Evolutionary conservation across 1,140 invertebrate genomes (phyloP), one percentile per base, ranked within the genome.

Genomic region (Fopius arisanus): DNA sequence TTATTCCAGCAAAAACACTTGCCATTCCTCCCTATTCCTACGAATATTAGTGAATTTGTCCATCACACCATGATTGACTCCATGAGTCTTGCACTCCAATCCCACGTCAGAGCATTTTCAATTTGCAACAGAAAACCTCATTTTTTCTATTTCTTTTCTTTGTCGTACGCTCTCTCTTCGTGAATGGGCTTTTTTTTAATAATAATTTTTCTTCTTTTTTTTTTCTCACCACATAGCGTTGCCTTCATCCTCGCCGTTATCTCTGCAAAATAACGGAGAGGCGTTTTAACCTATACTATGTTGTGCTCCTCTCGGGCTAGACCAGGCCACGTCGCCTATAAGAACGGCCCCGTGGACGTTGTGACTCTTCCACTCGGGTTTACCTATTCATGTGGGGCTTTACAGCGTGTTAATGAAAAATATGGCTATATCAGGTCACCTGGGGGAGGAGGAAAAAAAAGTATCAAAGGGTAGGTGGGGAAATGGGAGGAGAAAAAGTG

Each of bases 371-470:
- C 77, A 77, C 74, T 69, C 70, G 43, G 78, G 73, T 82, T 82
- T 81, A 83, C 74, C 82, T 85, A 85, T 85, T 85, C 83, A 85
- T 82, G 77, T 77, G 76, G 74, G 77, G 78, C 82, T 84, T 85
- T 85, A 79, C 78, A 84, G 74, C 78, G 82, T 77, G 83, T 84
- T 84, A 85, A 85, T 85, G 83, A 85, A 85, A 85, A 84, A 84
- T 85, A 78, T 79, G 79, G 73, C 78, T 70, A 74, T 37, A 63
- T 37, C 65, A 65, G n/a, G n/a, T n/a, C 51, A 33, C 70, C 23
- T 48, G 31, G 16, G 63, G 48, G 19, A 59, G 3, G 19, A 14
- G 16, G 54, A 65, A 69, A 63, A 23, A 66, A 69, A 72, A 75
- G 63, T 67, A 19, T 40, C 33, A 23, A 67, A 40, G 16, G 14